These are phyloP conservation scores for Diloba caeruleocephala DNA, from an alignment of 2,888 invertebrate species.

Conservation along the genomic window DNA sequence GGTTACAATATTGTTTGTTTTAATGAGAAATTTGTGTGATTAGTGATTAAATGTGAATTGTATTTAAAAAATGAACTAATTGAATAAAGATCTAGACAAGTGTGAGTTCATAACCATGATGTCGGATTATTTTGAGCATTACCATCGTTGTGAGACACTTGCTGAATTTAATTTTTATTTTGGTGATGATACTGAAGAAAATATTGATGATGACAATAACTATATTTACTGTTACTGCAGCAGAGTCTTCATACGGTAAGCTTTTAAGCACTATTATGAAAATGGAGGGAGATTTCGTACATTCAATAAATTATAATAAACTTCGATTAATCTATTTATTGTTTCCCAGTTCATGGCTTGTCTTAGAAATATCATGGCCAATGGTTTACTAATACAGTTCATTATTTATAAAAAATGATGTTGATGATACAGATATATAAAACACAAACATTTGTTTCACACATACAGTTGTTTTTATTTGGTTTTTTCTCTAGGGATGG, in stretches of 20 bases:
- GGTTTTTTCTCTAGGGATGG: conserved; percentile 68
- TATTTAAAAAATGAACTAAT: conserved; percentile 9
- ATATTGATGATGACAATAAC: conserved; percentile 77
- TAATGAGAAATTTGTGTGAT: conserved; percentile 2
- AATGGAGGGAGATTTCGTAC: conserved; percentile 21
- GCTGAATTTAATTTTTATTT: conserved; percentile 90
- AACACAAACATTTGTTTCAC: no score
- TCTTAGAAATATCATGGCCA: background rate
- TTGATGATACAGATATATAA: no score
- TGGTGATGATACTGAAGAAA: conserved; percentile 74
- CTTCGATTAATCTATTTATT: background rate
- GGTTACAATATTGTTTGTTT: conserved; percentile 29
- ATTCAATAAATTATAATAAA: background rate
- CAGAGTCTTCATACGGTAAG: conserved; percentile 91
- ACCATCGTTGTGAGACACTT: conserved; percentile 91
- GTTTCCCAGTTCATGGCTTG: background rate
- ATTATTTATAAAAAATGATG: no score
- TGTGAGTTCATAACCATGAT: conserved; percentile 61
- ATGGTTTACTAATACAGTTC: background rate
- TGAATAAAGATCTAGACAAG: conserved; percentile 6
- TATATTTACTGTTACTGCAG: conserved; percentile 92
- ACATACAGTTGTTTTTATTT: no score
- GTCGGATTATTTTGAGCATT: conserved; percentile 81
- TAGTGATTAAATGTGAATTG: background rate
- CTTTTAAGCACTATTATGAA: conserved; percentile 18